Evolutionary conservation across 2,888 invertebrate species (phyloP), one percentile per base, ranked within the genome.

Genomic region (Diploptera punctata): DNA sequence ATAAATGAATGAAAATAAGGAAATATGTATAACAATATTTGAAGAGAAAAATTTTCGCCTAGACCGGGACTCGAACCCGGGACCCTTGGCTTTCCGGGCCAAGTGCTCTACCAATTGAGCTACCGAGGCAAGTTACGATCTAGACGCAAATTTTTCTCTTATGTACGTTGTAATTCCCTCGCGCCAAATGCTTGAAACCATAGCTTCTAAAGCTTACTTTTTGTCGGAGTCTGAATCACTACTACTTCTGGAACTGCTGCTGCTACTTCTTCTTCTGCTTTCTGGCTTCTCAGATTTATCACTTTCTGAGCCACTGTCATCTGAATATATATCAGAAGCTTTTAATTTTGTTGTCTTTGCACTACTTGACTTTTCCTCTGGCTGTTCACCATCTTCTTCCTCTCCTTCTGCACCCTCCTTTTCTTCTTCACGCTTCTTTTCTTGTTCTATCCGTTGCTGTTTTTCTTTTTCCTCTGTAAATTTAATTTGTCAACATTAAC

Each of bases 301-400:
- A 26, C 90, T 90, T 72, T 90, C 90, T 3, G 89, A 89, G 0
- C 90, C 91, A 7, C 92, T 90, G 78, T 95, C 94, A 78, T 95
- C 95, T 0, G 98, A 98, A 82, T 98, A 98, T 72, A 98, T 95
- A 80, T 98, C 98, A 0, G 97, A 97, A 0, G 98, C 95, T 81
- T 97, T 97, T 38, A 95, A 84, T 80, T 97, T 97, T 10, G 92
- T 90, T 78, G 91, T 82, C 71, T 84, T 77, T 16, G 80, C 75
- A 52, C 70, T 69, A 3, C 57, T 57, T 18, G 62, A 67, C 74
- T 87, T 87, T 76, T 86, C 87, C 65, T 86, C 85, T 75, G 87
- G 73, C 65, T 76, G 71, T 69, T 76, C 67, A 0, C 52, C 67
- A 13, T 73, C 76, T 60, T 72, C 74, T n/a, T 71, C 77, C 72